These are phyloP conservation scores for Pterostichus madidus DNA, from an alignment of 2,888 invertebrate genomes.

Conservation along the genomic window DNA sequence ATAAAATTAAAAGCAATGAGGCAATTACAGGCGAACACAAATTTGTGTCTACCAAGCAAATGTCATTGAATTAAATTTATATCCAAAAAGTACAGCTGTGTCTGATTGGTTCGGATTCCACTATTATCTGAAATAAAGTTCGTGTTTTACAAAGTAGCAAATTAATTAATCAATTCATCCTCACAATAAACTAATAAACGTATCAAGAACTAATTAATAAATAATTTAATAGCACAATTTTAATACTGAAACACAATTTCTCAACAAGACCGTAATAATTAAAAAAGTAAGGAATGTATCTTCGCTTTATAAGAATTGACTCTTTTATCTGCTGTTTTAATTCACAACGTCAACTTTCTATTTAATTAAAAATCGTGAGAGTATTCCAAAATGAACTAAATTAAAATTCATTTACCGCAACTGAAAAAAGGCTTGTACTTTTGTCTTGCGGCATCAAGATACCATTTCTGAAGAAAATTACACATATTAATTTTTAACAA, in stretches of 20 bases:
- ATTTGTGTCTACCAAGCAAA: no score
- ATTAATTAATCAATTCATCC: not conserved
- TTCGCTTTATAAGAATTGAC: constrained; percentile 33
- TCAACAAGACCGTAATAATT: not conserved
- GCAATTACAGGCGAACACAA: no score
- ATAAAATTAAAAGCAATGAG: no score
- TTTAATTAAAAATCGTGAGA: constrained; percentile 46
- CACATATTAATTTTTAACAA: not conserved
- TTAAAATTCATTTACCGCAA: constrained; percentile 46
- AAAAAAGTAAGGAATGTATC: constrained; percentile 14
- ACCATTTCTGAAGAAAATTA: not conserved
- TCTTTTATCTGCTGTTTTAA: constrained; percentile 23
- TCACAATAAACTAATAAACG: no score
- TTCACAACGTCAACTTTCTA: constrained; percentile 46
- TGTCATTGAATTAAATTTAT: no score
- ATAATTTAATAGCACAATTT: not conserved
- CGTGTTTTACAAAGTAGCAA: no score
- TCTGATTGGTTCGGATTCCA: no score
- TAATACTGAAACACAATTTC: not conserved
- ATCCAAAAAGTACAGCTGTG: no score
- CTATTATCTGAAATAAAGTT: no score
- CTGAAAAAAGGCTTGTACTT: constrained; percentile 28
- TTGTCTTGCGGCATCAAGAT: not conserved
- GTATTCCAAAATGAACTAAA: constrained; percentile 40
- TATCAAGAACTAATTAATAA: no score